These are phyloP conservation scores for Pteromalus puparum DNA, from an alignment of 1,140 invertebrate genomes.

Conservation along the genomic window DNA sequence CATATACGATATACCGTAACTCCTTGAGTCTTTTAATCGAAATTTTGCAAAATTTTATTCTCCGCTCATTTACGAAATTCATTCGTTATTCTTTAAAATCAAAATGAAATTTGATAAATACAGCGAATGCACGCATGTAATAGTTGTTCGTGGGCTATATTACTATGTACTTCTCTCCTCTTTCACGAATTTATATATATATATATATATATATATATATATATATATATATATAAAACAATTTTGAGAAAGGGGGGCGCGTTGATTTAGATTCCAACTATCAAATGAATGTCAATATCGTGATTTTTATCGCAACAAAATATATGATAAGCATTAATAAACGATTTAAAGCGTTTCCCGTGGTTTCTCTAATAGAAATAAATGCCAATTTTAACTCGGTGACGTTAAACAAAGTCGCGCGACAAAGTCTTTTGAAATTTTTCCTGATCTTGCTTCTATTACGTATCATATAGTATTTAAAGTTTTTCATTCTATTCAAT, in stretches of 20 bases:
- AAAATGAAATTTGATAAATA: not conserved
- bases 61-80: not conserved
- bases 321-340: not conserved
- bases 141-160: slow-evolving; percentile 5
- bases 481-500: no score
- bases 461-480: not conserved
- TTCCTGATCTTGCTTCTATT: not conserved
- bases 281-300: slow-evolving; percentile 44
- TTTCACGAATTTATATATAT: slow-evolving; percentile 24
- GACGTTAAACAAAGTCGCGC: not conserved
- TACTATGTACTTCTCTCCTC: not conserved
- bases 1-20: not conserved
- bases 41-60: not conserved
- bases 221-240: slow-evolving; percentile 28
- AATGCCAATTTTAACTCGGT: no score
- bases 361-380: no score
- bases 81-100: no score
- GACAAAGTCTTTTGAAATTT: slow-evolving; percentile 2
- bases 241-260: not conserved
- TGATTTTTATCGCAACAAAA: not conserved
- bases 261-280: not conserved
- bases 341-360: not conserved
- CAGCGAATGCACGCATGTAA: no score
- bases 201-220: slow-evolving; percentile 26
- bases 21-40: not conserved